Base-by-base conservation (phyloP, 64 coral and sea anemone genomes). In the Pocillopora damicornis region DNA sequence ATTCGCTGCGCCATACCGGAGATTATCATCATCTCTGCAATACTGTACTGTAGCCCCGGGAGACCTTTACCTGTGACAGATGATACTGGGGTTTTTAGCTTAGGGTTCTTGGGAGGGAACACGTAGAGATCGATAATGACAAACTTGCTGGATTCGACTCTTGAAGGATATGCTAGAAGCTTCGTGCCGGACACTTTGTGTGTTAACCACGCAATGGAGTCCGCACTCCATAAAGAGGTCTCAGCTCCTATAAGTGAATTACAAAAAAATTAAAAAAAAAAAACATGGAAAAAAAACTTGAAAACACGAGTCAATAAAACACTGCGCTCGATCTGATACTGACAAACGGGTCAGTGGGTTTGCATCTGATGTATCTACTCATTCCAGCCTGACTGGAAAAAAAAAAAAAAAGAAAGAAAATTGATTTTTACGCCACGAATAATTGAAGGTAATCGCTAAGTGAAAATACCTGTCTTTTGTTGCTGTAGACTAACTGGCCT, bases 11-110 rank as follows among this genome's bases (percentile, higher is more conserved):
- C 94, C 58, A 88, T 72, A 1, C 94, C 88, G 11, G 86, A 81
- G 3, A 79, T 38, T 11, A 96, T 76, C 94, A 96, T 96, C 66
- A 87, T 92, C n/a, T 96, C 77, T 15, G 91, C 77, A 35, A 96
- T 96, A 68, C 94, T 96, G 69, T 75, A 90, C 76, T 90, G 91
- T 62, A 93, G 82, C 37, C 82, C 81, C 10, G 91, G 94, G 1
- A 95, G 58, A 35, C 81, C 81, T 67, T 67, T 37, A 10, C 7
- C 60, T 5, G 26, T 14, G 7, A 2, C 13, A 17, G 61, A 69
- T 18, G 63, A 72, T 11, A 85, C 37, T 35, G 15, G 58, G 42
- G 18, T 60, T 42, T 72, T 83, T 3, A 13, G 4, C 76, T 57
- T 51, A 1, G 63, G 63, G n/a, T 26, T 78, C 65, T 89, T 93